Evolutionary conservation across 2,888 invertebrate species (phyloP).

Genomic region (Oasisia sp.): DNA sequence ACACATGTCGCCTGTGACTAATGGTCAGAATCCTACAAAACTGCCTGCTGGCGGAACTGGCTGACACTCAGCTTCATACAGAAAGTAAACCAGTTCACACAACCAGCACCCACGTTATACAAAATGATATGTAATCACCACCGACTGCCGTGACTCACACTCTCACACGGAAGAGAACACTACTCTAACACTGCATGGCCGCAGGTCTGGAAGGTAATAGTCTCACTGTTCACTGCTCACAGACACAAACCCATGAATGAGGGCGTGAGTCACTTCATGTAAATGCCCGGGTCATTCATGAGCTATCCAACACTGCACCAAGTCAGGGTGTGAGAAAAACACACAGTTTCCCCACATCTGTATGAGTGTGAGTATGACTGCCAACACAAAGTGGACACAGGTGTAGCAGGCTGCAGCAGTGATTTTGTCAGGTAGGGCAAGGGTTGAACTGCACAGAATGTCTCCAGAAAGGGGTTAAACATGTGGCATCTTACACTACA

Average conservation of each 20-base stretch:
- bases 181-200: background rate
- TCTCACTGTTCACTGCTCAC: background rate
- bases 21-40: too few relatives aligned
- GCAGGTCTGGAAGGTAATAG: background rate
- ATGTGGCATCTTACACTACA: too few relatives aligned
- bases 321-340: background rate
- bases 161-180: too few relatives aligned
- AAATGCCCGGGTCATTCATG: background rate
- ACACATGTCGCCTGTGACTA: background rate
- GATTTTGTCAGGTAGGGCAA: background rate
- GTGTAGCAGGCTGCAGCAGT: background rate
- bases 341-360: background rate
- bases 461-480: background rate
- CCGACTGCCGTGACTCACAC: background rate
- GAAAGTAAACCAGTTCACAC: background rate
- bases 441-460: background rate
- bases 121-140: background rate
- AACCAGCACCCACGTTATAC: background rate
- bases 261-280: background rate
- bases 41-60: background rate
- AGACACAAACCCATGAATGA: background rate
- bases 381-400: background rate
- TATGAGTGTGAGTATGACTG: background rate
- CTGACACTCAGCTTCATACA: background rate
- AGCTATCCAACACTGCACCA: background rate